A percentile compares a stretch with the other conserved stretches of the same genome.
Conservation (phyloP, 1,140 invertebrate species). For the Rhagoletis zephyria region DNA sequence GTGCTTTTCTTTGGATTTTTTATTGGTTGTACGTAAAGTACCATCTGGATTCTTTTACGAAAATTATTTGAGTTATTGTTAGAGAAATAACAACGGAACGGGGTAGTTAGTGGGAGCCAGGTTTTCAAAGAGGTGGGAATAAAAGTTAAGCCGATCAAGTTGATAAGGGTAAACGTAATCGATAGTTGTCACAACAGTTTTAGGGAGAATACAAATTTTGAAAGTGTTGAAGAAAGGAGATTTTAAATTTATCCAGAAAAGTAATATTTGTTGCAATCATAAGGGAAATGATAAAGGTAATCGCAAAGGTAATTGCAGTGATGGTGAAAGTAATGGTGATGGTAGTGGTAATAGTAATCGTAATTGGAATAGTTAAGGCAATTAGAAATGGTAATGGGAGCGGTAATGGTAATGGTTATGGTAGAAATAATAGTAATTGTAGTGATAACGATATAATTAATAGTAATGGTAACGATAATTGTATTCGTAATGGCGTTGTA, state of each 20-base stretch:
- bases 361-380: not conserved
- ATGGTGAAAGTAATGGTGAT: too few relatives aligned
- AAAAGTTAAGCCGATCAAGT: not conserved
- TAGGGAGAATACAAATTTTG: not conserved
- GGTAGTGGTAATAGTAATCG: not conserved
- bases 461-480: not conserved
- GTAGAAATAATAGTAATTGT: not conserved
- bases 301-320: too few relatives aligned
- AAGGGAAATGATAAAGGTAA: too few relatives aligned
- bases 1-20: constrained; percentile 70
- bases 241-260: not conserved
- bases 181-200: not conserved
- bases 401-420: not conserved
- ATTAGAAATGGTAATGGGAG: not conserved
- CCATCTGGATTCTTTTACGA: constrained; percentile 22
- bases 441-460: not conserved
- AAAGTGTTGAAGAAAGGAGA: not conserved
- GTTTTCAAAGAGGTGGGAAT: not conserved
- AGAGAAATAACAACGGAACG: not conserved
- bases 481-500: not conserved
- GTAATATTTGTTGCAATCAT: too few relatives aligned
- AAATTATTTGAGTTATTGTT: not conserved
- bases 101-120: not conserved
- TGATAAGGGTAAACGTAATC: not conserved
- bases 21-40: constrained; percentile 54